These are phyloP conservation scores for Molanna angustata DNA, from an alignment of 2,888 invertebrate genomes.

Conservation along the genomic window DNA sequence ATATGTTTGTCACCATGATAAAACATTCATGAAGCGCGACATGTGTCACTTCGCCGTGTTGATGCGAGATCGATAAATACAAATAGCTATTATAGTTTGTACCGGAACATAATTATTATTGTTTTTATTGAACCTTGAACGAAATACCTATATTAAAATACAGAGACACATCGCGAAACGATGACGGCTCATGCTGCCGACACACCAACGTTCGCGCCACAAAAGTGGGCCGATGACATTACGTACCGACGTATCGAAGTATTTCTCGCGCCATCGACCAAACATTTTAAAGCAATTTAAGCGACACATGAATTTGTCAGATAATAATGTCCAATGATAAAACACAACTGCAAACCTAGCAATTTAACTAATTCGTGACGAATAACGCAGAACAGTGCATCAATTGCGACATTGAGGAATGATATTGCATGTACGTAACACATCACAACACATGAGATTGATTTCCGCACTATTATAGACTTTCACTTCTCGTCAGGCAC, in stretches of 20 bases:
- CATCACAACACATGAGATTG: conserved; percentile 37
- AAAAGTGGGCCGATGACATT: conserved; percentile 30
- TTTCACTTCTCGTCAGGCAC: conserved; percentile 50
- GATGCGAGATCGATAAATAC: not conserved
- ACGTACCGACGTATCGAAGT: conserved; percentile 12
- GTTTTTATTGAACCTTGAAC: conserved; percentile 19
- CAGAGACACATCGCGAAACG: not conserved
- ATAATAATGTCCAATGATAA: conserved; percentile 37
- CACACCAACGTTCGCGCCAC: conserved; percentile 26
- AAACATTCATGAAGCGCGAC: no score
- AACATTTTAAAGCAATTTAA: conserved; percentile 13
- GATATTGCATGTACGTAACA: conserved; percentile 44
- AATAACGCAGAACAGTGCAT: conserved; percentile 36
- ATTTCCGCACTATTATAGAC: conserved; percentile 52
- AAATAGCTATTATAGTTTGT: conserved; percentile 4
- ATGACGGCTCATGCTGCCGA: conserved; percentile 14
- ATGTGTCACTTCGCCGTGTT: no score
- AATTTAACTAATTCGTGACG: conserved; percentile 43
- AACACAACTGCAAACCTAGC: conserved; percentile 35
- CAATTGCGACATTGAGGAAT: conserved; percentile 40
- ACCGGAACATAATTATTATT: conserved; percentile 3
- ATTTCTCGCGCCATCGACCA: conserved; percentile 20
- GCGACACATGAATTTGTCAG: conserved; percentile 20
- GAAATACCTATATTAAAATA: conserved; percentile 10
- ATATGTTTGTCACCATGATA: no score